A percentile compares a stretch with the other conserved stretches of the same genome.
These are phyloP conservation scores for Uromys caudimaculatus DNA, from an alignment of 2,797 vertebrate species.

Conservation along the genomic window DNA sequence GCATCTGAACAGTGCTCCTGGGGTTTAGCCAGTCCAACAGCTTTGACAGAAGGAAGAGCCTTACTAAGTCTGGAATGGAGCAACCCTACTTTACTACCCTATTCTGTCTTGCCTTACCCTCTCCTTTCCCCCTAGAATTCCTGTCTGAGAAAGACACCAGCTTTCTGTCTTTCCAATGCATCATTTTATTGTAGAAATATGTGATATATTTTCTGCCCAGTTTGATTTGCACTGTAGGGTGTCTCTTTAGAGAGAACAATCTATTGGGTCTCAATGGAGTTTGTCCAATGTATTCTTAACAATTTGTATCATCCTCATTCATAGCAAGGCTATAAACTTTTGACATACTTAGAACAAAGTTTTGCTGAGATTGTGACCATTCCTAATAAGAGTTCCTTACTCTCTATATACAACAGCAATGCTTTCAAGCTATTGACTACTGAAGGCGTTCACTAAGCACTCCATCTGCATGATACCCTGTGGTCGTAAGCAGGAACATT, in stretches of 20 bases:
- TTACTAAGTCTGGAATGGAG: conserved; percentile 27
- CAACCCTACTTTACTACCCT: not conserved
- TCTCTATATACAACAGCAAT: conserved; percentile 65
- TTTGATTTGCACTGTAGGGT: not conserved
- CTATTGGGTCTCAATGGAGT: conserved; percentile 28
- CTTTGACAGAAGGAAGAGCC: not conserved
- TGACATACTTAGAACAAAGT: conserved; percentile 55
- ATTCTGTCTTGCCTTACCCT: not conserved
- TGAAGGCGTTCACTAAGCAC: not conserved
- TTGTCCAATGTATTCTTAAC: conserved; percentile 52
- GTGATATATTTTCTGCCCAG: not conserved
- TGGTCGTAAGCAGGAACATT: conserved; percentile 23
- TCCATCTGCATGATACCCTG: conserved; percentile 37
- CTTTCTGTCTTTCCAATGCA: not conserved
- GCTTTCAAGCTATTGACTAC: conserved; percentile 45
- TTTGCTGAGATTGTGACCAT: conserved; percentile 18
- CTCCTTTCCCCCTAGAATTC: not conserved
- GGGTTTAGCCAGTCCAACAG: not conserved
- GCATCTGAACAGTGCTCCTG: not conserved
- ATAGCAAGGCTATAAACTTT: conserved; percentile 16
- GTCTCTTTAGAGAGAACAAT: conserved; percentile 8
- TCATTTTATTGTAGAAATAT: not conserved
- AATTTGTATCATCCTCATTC: conserved; percentile 24
- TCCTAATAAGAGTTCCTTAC: conserved; percentile 35
- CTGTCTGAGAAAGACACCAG: not conserved